Evolutionary conservation across 2,888 invertebrate genomes (phyloP).

Genomic region (Drosophila trichaetosa): DNA sequence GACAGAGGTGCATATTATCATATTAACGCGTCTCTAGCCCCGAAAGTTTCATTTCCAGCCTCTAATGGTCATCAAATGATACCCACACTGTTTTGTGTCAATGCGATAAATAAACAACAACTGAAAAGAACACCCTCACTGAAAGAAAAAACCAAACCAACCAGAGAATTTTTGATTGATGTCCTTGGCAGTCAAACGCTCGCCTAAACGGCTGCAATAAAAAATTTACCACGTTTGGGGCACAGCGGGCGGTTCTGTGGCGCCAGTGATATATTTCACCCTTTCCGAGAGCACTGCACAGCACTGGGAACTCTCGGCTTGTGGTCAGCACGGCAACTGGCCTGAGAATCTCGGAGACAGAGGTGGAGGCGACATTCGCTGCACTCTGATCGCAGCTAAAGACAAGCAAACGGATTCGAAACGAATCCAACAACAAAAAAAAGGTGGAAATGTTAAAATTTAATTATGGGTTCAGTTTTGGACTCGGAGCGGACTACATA

Average conservation of each 20-base stretch:
- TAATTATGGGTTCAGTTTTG: constrained; percentile 74
- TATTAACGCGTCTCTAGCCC: constrained; percentile 69
- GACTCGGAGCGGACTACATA: constrained; percentile 22
- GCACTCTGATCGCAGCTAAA: constrained; percentile 30
- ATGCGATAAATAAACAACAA: constrained; percentile 46
- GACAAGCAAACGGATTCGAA: constrained; percentile 30
- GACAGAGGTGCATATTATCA: constrained; percentile 74
- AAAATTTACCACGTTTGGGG: constrained; percentile 75
- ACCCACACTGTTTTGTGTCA: constrained; percentile 54
- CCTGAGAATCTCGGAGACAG: constrained; percentile 47
- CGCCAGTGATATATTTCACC: constrained; percentile 83
- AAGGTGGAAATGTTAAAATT: constrained; percentile 80
- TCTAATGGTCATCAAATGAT: constrained; percentile 49
- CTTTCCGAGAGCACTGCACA: constrained; percentile 51
- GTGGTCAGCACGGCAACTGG: constrained; percentile 45
- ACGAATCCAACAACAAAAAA: constrained; percentile 34
- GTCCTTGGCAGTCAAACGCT: constrained; percentile 74
- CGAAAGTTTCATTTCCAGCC: constrained; percentile 32
- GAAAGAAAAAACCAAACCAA: constrained; percentile 6
- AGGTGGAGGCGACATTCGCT: constrained; percentile 43
- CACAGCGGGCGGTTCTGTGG: constrained; percentile 83
- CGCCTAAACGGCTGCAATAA: constrained; percentile 80
- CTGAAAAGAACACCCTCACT: constrained; percentile 9
- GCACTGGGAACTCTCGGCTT: constrained; percentile 36
- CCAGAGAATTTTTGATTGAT: constrained; percentile 71